phyloP scores from a whole-genome alignment of 2,113 vertebrate genomes.

The Semnornis frantzii region DNA sequence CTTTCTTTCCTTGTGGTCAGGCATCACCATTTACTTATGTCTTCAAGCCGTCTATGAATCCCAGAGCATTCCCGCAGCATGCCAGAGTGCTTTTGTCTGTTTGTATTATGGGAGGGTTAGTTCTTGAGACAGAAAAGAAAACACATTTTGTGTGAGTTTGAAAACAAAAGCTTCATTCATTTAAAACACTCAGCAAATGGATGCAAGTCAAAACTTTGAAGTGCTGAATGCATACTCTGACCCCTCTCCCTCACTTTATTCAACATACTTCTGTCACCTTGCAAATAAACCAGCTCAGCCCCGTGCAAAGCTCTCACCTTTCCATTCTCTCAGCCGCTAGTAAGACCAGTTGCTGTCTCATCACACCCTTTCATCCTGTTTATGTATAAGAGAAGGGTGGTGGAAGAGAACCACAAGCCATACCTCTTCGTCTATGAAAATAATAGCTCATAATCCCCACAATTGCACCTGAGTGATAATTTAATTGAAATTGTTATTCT shows the following conservation, averaged over 20 bases:
- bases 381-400: neutral
- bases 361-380: slow-evolving; percentile 19
- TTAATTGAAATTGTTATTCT: neutral
- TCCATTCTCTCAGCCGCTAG: neutral
- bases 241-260: neutral
- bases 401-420: neutral
- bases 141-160: neutral
- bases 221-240: neutral
- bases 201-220: neutral
- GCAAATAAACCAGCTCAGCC: neutral
- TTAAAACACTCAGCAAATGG: neutral
- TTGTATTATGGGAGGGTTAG: neutral
- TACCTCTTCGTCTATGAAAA: neutral
- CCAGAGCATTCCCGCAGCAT: neutral
- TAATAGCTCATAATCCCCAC: neutral
- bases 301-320: neutral
- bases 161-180: neutral
- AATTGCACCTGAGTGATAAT: neutral
- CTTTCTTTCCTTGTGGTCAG: neutral
- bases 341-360: neutral
- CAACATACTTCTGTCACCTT: neutral
- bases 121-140: neutral
- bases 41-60: neutral
- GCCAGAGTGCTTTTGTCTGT: neutral
- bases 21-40: neutral